Evolutionary conservation across 1,140 invertebrate genomes (phyloP), one percentile per base, ranked within the genome.

Genomic region (Tetragonula clypearis): DNA sequence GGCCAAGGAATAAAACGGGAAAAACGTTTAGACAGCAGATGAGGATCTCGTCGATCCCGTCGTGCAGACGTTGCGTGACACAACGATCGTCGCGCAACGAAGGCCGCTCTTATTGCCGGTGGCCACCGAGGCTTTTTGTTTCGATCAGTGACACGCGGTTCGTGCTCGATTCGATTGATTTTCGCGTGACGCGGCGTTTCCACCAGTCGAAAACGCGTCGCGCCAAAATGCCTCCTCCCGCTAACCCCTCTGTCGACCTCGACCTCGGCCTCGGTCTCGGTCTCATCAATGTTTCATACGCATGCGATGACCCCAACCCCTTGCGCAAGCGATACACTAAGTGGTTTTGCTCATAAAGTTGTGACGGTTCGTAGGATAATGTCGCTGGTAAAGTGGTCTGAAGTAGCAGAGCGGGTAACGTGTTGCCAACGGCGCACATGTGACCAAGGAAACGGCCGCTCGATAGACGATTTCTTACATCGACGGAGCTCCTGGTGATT

Each of bases 291-390:
- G 91, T 94, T 94, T 94, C 93, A 94, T 91, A 92, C 90, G 92
- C 88, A 90, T 86, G 88, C 87, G 82, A 87, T 90, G 91, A 91
- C 87, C 78, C 82, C 87, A 68, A 89, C 75, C 84, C 88, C 84
- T 86, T 84, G 88, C 35, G 55, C 69, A 56, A 84, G 79, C 93
- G 90, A 93, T 93, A 93, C 90, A 89, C 93, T 94, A 94, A 95
- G 94, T 95, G 94, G 91, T 95, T 95, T 95, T 90, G 93, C 92
- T 93, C 93, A 93, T 94, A 94, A 94, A 95, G 90, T 89, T 92
- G 90, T 88, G 90, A 88, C 84, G 85, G 82, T 80, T 62, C 75
- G 81, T 81, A 89, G 86, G 81, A 89, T 90, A 91, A 90, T 87
- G 84, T 69, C 55, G 83, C 23, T 74, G 65, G 89, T 89, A 89